Evolutionary conservation across 2,113 vertebrate genomes (phyloP), one percentile per base, ranked within the genome.

Genomic region (Lepus europaeus): DNA sequence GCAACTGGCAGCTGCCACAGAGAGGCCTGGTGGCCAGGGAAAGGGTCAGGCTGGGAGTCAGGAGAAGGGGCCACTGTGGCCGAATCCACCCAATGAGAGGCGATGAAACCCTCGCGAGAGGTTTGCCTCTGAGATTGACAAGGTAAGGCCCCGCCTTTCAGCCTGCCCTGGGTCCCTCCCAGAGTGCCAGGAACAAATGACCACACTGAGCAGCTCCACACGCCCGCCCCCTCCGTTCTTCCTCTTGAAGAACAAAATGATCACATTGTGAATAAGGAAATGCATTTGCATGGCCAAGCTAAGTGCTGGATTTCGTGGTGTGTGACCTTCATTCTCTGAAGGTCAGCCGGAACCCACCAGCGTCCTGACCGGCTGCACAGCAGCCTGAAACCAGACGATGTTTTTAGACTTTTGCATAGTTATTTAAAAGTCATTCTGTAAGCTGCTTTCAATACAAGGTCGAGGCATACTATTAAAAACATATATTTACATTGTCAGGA

Each of bases 41-140:
- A 64, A 82, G 31, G 39, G 20, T 59, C 1, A 0, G 1, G 12
- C 6, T 27, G 19, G 7, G 45, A 53, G 23, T 7, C 5, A n/a
- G 19, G 19, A 82, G 20, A 97, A 97, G 79, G 92, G 91, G 80
- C 88, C 72, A 12, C 53, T 90, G 92, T 83, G 92, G 59, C 61
- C 27, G 82, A 96, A 93, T 96, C 53, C 63, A 72, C 56, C 69
- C 87, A 91, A 95, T 10, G 80, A 97, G 97, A 97, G 87, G 69
- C 4, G 53, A 91, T 63, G 89, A 33, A 89, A 90, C 76, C 68
- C 45, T 95, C 6, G 0, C 49, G 79, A 83, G 73, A 77, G 17
- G 1, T 11, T 78, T 36, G 53, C 92, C 93, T 53, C 83, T 56
- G 29, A 94, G 95, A 59, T 0, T 96, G 85, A 93, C 76, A 97